Percentiles rank a stretch among this genome's conserved stretches.
These are phyloP conservation scores for Antechinus flavipes DNA, from an alignment of 2,113 vertebrate genomes.

Conservation along the genomic window DNA sequence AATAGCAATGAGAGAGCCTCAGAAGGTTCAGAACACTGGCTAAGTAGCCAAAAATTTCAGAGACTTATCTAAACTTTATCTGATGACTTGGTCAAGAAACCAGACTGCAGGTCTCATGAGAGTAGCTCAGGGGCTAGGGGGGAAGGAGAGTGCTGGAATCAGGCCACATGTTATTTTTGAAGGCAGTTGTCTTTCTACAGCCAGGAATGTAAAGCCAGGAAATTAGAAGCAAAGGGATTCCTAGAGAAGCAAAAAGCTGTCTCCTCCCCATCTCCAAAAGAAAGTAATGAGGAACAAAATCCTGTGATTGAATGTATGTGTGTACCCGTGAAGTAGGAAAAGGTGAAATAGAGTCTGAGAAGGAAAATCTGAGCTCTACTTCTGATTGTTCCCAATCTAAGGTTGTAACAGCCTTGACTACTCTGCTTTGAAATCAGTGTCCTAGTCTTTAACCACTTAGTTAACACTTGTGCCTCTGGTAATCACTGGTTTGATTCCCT, in stretches of 20 bases:
- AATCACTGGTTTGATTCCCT: neutral
- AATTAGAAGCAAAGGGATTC: slow-evolving; percentile 50
- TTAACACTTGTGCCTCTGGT: neutral
- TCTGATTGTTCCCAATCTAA: too few species aligned
- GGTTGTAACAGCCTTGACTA: neutral
- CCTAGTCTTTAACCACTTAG: neutral
- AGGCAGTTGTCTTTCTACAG: neutral
- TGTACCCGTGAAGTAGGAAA: neutral
- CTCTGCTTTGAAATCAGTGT: neutral
- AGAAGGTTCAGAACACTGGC: slow-evolving; percentile 65
- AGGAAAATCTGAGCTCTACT: neutral
- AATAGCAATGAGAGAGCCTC: slow-evolving; percentile 65
- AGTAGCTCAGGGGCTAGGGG: neutral
- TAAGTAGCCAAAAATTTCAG: slow-evolving; percentile 35
- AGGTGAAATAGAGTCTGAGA: neutral
- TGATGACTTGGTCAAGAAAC: slow-evolving; percentile 28
- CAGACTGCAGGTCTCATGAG: slow-evolving; percentile 2
- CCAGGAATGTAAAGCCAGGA: neutral
- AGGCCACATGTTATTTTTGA: neutral
- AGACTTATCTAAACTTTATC: slow-evolving; percentile 46
- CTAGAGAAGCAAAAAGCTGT: slow-evolving; percentile 5
- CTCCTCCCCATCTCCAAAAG: neutral
- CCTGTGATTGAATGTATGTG: neutral
- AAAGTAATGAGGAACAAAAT: neutral
- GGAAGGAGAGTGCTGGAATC: neutral